Conservation (phyloP, 2,113 vertebrate genomes). For the Notothenia coriiceps region DNA sequence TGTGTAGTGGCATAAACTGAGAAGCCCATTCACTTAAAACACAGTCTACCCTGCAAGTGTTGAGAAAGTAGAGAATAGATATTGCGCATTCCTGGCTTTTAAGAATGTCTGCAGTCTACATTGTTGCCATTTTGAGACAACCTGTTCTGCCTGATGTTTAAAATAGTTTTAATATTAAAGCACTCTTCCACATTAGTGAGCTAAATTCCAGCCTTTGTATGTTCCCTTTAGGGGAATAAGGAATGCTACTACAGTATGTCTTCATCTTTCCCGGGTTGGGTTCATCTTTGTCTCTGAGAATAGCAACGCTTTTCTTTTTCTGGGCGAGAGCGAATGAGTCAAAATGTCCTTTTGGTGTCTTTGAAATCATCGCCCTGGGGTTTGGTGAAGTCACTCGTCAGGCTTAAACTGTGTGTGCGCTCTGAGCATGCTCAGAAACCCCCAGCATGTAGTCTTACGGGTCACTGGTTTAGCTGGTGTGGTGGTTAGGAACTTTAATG, state of each 20-base stretch:
- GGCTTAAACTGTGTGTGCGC: constrained; percentile 50
- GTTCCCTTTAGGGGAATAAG: constrained; percentile 24
- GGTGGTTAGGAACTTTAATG: constrained; percentile 16
- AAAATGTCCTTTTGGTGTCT: constrained; percentile 82
- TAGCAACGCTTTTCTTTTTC: constrained; percentile 38
- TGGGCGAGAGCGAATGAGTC: constrained; percentile 79
- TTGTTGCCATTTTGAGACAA: not conserved
- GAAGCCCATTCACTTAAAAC: not conserved
- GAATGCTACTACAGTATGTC: constrained; percentile 17
- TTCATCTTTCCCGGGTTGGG: constrained; percentile 43
- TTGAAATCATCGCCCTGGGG: constrained; percentile 60
- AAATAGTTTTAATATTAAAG: constrained; percentile 36
- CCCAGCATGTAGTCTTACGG: constrained; percentile 13
- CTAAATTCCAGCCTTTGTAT: constrained; percentile 31
- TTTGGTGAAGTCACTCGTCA: constrained; percentile 60
- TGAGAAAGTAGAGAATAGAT: constrained; percentile 1
- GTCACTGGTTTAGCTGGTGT: constrained; percentile 52
- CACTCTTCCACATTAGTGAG: constrained; percentile 17
- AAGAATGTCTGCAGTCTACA: not conserved
- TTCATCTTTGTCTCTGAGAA: constrained; percentile 49
- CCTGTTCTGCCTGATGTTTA: constrained; percentile 1
- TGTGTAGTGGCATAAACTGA: constrained; percentile 28
- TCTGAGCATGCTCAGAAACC: constrained; percentile 58
- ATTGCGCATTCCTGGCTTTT: constrained; percentile 5
- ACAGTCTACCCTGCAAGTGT: constrained; percentile 7